Evolutionary conservation across 1,140 invertebrate species (phyloP).

Genomic region (Sminthurides bifidus): DNA sequence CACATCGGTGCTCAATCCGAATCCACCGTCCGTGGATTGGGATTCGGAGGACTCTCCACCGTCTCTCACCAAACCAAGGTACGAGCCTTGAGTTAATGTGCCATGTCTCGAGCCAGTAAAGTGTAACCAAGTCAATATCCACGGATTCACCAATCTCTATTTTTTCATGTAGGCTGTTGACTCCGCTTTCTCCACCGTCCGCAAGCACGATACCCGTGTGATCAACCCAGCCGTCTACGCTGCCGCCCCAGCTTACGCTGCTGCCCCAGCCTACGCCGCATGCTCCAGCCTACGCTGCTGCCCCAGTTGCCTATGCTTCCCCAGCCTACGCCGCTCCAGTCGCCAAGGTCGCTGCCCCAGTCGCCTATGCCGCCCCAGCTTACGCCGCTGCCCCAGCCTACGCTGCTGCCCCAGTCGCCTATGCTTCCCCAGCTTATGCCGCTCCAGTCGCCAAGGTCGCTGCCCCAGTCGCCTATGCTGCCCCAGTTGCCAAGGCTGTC

Average conservation of each 20-base stretch:
- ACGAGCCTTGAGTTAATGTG: neutral
- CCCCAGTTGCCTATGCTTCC: conserved; percentile 6
- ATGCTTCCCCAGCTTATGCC: conserved; percentile 4
- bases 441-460: neutral
- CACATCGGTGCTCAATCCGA: conserved; percentile 9
- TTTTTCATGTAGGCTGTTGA: conserved; percentile 37
- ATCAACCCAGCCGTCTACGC: conserved; percentile 47
- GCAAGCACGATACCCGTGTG: conserved; percentile 49
- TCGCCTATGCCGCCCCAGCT: neutral
- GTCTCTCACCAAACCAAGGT: conserved; percentile 9
- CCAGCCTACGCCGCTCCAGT: neutral
- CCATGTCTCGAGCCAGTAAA: neutral
- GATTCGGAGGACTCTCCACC: conserved; percentile 4
- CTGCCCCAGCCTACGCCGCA: no score
- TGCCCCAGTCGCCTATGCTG: neutral
- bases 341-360: neutral
- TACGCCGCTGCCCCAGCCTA: neutral
- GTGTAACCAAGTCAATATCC: neutral
- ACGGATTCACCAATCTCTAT: neutral
- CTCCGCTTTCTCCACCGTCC: conserved; percentile 54
- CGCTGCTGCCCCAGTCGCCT: neutral
- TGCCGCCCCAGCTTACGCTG: conserved; percentile 3
- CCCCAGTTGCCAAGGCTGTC: neutral
- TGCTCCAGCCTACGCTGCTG: conserved; percentile 2
- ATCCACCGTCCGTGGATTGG: conserved; percentile 9